Conservation (phyloP, 2,113 vertebrate species). For the Taxidea taxus region DNA sequence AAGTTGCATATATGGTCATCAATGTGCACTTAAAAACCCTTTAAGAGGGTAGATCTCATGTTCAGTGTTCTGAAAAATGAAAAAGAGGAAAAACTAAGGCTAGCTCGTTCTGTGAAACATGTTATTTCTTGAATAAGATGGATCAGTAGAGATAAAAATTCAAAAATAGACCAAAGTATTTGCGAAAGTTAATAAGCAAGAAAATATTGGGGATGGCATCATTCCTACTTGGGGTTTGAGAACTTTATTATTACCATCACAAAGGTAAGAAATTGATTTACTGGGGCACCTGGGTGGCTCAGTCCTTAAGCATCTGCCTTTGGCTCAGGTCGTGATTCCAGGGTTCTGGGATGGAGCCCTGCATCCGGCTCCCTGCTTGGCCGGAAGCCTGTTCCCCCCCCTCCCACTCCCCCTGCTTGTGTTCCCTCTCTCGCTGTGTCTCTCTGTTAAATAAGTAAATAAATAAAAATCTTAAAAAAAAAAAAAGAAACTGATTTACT, state of each 20-base stretch:
- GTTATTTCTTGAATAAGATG: neutral
- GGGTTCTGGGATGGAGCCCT: no score
- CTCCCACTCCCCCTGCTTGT: no score
- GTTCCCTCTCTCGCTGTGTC: no score
- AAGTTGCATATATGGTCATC: no score
- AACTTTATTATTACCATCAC: neutral
- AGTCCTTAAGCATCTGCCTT: no score
- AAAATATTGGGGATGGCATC: neutral
- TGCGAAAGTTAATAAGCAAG: neutral
- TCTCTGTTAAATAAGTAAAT: no score
- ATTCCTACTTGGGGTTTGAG: neutral
- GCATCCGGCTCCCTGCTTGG: no score
- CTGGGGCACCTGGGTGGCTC: neutral
- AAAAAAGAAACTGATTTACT: neutral
- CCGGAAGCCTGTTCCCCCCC: no score
- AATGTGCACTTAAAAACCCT: neutral
- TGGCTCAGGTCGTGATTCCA: no score
- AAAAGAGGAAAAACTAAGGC: neutral
- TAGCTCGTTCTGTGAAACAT: no score
- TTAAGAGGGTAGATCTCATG: neutral
- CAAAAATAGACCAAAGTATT: neutral
- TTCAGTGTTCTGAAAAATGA: neutral
- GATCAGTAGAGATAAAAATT: neutral
- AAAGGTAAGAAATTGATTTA: neutral
- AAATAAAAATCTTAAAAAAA: no score